Conservation (phyloP, 2,113 vertebrate genomes). For the Speoplatyrhinus poulsoni region DNA sequence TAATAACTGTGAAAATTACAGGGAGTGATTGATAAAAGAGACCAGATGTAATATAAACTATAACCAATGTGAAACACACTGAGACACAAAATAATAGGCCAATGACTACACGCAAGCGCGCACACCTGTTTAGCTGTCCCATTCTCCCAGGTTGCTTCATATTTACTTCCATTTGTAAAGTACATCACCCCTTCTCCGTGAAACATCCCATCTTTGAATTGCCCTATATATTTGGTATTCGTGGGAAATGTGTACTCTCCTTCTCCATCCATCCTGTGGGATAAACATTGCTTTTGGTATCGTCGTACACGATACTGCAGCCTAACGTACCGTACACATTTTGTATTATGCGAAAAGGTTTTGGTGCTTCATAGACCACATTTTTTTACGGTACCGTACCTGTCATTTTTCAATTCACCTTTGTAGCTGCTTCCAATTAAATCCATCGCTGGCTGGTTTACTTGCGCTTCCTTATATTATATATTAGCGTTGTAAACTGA, state of each 20-base stretch:
- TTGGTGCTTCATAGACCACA: not conserved
- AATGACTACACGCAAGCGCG: slow-evolving; percentile 14
- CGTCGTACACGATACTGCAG: not conserved
- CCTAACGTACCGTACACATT: not conserved
- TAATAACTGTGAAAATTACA: slow-evolving; percentile 59
- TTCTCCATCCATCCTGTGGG: slow-evolving; percentile 86
- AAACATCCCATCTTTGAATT: slow-evolving; percentile 87
- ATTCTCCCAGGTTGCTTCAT: slow-evolving; percentile 84
- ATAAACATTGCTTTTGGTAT: slow-evolving; percentile 3
- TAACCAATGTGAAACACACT: slow-evolving; percentile 65
- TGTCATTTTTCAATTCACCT: slow-evolving; percentile 74
- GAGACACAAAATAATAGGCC: slow-evolving; percentile 2
- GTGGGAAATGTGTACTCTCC: slow-evolving; percentile 84
- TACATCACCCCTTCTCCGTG: slow-evolving; percentile 85
- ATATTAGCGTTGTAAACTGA: not conserved
- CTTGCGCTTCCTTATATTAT: not conserved
- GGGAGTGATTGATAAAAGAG: slow-evolving; percentile 67
- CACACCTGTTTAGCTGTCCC: slow-evolving; percentile 82
- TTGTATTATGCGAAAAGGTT: not conserved
- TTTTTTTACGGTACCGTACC: slow-evolving; percentile 61
- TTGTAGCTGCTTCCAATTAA: slow-evolving; percentile 77
- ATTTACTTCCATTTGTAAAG: slow-evolving; percentile 82
- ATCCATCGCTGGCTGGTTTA: slow-evolving; percentile 66
- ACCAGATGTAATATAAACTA: slow-evolving; percentile 65
- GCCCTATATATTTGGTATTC: slow-evolving; percentile 82